Evolutionary conservation across 30 jellyfish, hydroid and myxozoan species (phyloP), one percentile per base, ranked within the genome.

Genomic region (Morbakka virulenta): DNA sequence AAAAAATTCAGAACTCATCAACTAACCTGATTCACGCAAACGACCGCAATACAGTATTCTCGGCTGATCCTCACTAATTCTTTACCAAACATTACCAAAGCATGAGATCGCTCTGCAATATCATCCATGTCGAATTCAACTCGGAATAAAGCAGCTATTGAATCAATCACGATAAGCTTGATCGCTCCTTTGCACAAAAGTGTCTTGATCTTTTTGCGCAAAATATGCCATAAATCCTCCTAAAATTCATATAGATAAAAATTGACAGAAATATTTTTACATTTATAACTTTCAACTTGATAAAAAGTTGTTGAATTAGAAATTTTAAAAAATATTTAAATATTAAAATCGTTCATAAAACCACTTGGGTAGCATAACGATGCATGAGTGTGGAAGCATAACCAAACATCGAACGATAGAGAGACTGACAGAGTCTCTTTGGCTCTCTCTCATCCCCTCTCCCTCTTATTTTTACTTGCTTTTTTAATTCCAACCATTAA

Each of bases 81-180:
- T 31, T 70, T 79, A 31, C 96, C 96, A 66, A 91, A 67, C 27
- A 72, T 87, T 12, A 88, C 85, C 28, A 91, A 67, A 17, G 87
- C 82, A 52, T 81, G 79, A 13, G 96, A 76, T 32, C 95, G 74
- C 36, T 79, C 94, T 1, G 81, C 52, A 34, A 62, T 51, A n/a
- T 91, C 88, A 31, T 52, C 57, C 31, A 65, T 24, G 9, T 91
- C 41, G 64, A 35, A 91, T 78, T 91, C 98, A 4, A 85, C 98
- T 0, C 98, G 89, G 72, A 91, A 91, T 67, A 91, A 69, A 1
- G 98, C 98, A 69, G 98, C 96, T 50, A 91, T 72, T 2, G 98
- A 91, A 74, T 91, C 98, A 57, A 91, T 80, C 9, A 91, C 88
- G 17, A 91, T 80, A 51, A 91, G 35, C 61, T 85, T 85, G 26